Conservation (phyloP, 2,888 invertebrate genomes). For the Aleiodes leptofemur region DNA sequence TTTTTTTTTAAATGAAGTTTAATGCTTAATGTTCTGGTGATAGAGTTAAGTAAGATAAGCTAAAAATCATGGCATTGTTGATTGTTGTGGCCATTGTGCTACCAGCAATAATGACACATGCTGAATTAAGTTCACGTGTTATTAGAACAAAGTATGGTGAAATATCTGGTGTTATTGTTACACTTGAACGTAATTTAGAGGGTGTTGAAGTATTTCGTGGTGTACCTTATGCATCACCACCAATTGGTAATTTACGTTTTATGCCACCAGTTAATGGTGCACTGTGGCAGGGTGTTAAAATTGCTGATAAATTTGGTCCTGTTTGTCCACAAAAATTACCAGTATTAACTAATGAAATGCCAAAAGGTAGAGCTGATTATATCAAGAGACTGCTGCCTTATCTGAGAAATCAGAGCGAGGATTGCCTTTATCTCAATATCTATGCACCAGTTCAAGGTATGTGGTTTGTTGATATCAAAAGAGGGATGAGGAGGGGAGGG, state of each 20-base stretch:
- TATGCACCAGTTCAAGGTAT: conserved; percentile 97
- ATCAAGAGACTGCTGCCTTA: conserved; percentile 91
- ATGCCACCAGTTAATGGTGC: conserved; percentile 97
- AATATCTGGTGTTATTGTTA: conserved; percentile 89
- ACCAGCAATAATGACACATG: conserved; percentile 58
- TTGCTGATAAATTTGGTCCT: conserved; percentile 90
- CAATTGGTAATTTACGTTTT: conserved; percentile 91
- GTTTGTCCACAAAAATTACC: conserved; percentile 96
- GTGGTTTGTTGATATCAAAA: conserved; percentile 59
- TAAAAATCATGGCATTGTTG: conserved; percentile 32
- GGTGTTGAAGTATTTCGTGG: conserved; percentile 95
- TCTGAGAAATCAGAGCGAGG: conserved; percentile 94
- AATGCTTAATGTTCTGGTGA: not conserved
- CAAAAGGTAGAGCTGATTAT: conserved; percentile 91
- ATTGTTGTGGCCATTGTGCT: conserved; percentile 54
- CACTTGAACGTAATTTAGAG: conserved; percentile 83
- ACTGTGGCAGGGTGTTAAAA: conserved; percentile 92
- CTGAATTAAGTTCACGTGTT: conserved; percentile 84
- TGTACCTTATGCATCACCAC: conserved; percentile 96
- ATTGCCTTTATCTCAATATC: conserved; percentile 97
- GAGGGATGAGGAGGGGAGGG: too few relatives aligned
- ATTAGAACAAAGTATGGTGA: conserved; percentile 93
- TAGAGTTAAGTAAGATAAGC: not conserved
- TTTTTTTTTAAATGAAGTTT: not conserved
- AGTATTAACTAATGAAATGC: conserved; percentile 91